phyloP scores from a whole-genome alignment of 1,140 invertebrate genomes.

The Lepidotrigona ventralis region DNA sequence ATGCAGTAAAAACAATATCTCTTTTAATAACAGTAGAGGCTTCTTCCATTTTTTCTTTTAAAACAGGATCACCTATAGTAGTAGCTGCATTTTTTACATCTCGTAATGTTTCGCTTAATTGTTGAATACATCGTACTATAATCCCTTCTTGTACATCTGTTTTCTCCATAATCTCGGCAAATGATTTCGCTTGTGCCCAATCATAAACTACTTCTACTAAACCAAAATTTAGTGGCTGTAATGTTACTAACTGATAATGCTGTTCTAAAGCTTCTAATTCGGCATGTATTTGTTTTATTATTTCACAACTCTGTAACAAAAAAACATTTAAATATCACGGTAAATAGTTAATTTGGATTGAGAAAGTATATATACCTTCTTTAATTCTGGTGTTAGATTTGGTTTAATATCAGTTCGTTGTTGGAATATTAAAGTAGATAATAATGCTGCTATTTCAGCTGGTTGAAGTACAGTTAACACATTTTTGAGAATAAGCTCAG shows the following conservation, averaged over 20 bases:
- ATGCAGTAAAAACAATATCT: constrained; percentile 99
- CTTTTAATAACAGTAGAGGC: constrained; percentile 95
- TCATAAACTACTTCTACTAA: constrained; percentile 96
- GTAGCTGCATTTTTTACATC: constrained; percentile 96
- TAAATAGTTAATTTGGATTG: neutral
- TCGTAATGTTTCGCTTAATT: constrained; percentile 94
- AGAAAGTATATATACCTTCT: constrained; percentile 65
- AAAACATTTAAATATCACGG: neutral
- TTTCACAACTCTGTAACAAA: constrained; percentile 58
- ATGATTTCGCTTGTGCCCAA: constrained; percentile 95
- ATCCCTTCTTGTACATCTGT: constrained; percentile 99
- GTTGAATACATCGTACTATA: constrained; percentile 98
- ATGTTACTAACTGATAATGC: constrained; percentile 72
- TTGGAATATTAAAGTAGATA: constrained; percentile 96
- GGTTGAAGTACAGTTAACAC: constrained; percentile 91
- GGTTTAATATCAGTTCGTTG: constrained; percentile 81
- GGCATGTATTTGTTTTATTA: constrained; percentile 67
- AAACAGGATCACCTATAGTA: constrained; percentile 94
- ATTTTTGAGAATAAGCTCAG: constrained; percentile 97
- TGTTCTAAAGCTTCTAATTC: constrained; percentile 70
- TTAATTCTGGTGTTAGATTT: constrained; percentile 59
- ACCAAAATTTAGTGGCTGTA: constrained; percentile 92
- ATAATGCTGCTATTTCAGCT: constrained; percentile 94
- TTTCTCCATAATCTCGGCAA: constrained; percentile 94
- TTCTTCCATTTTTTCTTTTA: constrained; percentile 97